A percentile compares a stretch with the other conserved stretches of the same genome.
Evolutionary conservation across 37 sponge, comb jelly and placozoan genomes (phyloP).

Genomic region (Halichondria panicea): DNA sequence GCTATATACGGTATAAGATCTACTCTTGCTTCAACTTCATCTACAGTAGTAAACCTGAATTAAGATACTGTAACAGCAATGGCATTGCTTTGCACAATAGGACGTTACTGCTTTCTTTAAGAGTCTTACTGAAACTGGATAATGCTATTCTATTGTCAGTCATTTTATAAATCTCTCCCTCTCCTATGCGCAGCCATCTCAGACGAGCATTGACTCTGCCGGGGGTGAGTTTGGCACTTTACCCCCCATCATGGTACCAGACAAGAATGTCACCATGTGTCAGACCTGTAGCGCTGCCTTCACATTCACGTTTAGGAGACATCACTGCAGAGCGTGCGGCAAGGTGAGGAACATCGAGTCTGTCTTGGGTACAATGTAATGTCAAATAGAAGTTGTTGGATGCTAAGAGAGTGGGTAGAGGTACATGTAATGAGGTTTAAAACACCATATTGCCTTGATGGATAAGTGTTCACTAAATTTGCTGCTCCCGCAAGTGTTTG

Average conservation of each 20-base stretch:
- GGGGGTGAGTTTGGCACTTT: conserved; percentile 41
- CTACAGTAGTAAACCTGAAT: too few relatives aligned
- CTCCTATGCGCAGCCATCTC: not conserved
- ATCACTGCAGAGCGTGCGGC: conserved; percentile 97
- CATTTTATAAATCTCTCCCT: not conserved
- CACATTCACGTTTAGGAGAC: conserved; percentile 84
- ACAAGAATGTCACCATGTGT: conserved; percentile 92
- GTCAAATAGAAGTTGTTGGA: not conserved
- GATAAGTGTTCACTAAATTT: too few relatives aligned
- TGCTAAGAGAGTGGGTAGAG: not conserved
- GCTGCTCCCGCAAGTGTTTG: too few relatives aligned
- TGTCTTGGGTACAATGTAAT: not conserved
- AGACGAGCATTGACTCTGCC: too few relatives aligned
- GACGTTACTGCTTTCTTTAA: too few relatives aligned
- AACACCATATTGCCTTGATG: not conserved
- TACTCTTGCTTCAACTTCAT: too few relatives aligned
- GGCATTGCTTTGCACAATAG: too few relatives aligned
- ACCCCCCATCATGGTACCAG: conserved; percentile 95
- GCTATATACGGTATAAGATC: too few relatives aligned
- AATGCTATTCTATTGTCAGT: too few relatives aligned
- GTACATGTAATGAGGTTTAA: not conserved
- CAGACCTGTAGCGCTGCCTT: conserved; percentile 81
- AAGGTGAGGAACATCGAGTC: conserved; percentile 53
- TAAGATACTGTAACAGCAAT: too few relatives aligned
- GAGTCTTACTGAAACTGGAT: too few relatives aligned